Base-by-base conservation (phyloP, 2,113 vertebrate genomes). In the Rhabdornis inornatus region DNA sequence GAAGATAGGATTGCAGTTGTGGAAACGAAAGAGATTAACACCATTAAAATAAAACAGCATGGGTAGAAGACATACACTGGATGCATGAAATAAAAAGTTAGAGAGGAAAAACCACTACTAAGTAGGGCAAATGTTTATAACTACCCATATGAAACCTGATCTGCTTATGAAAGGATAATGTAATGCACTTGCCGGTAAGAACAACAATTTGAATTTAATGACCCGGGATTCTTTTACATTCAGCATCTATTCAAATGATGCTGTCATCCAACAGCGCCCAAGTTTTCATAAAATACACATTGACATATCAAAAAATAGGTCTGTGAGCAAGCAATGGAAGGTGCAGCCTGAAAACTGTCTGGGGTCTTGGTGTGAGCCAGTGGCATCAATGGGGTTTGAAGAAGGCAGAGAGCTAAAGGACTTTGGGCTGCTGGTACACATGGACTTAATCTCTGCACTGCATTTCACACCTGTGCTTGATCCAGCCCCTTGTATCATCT, bases 331-430 rank as follows among this genome's bases (percentile, higher is more conserved):
- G 37, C 16, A 79, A 27, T 11, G 57, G 18, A 61, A 68, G 22
- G 7, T 0, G 0, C 19, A 75, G 33, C 3, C 45, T 45, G 14
- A 49, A 44, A 87, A 64, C 1, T 60, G 2, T 22, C 24, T 18
- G 28, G 49, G 60, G 12, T 25, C 12, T 68, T 74, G 40, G 39
- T 30, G 1, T 17, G 37, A 15, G 15, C 22, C 60, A 45, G 57
- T 35, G 39, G n/a, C 25, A 33, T n/a, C 30, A 40, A 23, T 2
- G 31, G 40, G 28, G 31, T 49, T 89, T 50, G 39, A 9, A 45
- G 75, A n/a, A 74, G 27, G 40, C 27, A 87, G 53, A 64, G 85
- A 22, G 14, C 28, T 11, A 8, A 70, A 74, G 28, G 37, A 6
- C 27, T 66, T 74, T 17, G 10, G 27, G 24, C 27, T 52, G 22